Evolutionary conservation across 2,888 invertebrate species (phyloP).

Genomic region (Caenorhabditis auriculariae): DNA sequence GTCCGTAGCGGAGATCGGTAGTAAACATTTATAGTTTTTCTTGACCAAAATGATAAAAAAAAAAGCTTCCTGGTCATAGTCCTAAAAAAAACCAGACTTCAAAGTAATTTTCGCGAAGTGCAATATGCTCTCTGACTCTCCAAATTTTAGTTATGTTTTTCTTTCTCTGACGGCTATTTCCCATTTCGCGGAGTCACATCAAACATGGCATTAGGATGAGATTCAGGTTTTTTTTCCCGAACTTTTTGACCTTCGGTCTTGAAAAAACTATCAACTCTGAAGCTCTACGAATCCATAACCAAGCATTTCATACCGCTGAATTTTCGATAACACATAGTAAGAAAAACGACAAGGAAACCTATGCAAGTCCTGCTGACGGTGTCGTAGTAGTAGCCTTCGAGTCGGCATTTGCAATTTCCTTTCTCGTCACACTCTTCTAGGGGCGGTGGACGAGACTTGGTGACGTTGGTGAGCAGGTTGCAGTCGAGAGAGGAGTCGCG

Average conservation of each 20-base stretch:
- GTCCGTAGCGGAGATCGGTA: too few species aligned
- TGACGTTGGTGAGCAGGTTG: slow-evolving; percentile 24
- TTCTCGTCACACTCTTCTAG: slow-evolving; percentile 43
- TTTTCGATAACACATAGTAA: background rate
- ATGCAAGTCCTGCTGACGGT: slow-evolving; percentile 39
- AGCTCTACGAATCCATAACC: too few species aligned
- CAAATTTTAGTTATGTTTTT: too few species aligned
- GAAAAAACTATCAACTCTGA: background rate
- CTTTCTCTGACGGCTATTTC: too few species aligned
- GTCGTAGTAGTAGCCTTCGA: slow-evolving; percentile 41
- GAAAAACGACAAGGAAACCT: slow-evolving; percentile 11
- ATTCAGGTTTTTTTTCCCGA: background rate
- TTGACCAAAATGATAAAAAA: background rate
- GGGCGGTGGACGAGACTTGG: slow-evolving; percentile 22
- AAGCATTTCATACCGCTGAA: background rate
- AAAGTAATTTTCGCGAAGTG: too few species aligned
- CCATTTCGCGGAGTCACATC: too few species aligned
- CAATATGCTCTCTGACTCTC: too few species aligned
- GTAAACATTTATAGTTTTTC: background rate
- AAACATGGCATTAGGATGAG: too few species aligned
- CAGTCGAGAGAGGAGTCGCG: slow-evolving; percentile 25
- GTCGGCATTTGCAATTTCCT: slow-evolving; percentile 44
- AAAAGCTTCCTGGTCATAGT: too few species aligned
- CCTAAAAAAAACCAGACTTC: too few species aligned
- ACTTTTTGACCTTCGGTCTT: background rate